phyloP scores from a whole-genome alignment of 1,140 invertebrate species.

The Sipha flava region DNA sequence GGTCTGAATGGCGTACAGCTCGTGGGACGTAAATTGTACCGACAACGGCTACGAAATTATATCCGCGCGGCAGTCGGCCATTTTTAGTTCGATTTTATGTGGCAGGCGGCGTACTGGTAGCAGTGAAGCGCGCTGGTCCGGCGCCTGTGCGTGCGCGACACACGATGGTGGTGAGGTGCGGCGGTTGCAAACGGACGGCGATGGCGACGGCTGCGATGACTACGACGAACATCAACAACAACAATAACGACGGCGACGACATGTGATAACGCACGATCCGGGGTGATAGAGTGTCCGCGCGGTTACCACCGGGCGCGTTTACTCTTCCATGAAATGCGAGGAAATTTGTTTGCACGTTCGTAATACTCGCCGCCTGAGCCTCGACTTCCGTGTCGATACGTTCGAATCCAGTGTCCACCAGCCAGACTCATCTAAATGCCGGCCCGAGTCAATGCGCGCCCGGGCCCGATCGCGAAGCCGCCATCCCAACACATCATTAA shows the following conservation, averaged over 20 bases:
- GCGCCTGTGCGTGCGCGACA: background rate
- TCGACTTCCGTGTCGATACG: background rate
- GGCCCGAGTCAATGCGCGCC: background rate
- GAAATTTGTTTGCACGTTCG: slow-evolving; percentile 26
- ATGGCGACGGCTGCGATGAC: background rate
- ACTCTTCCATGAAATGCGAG: slow-evolving; percentile 30
- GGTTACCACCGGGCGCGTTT: background rate
- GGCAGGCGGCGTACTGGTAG: slow-evolving; percentile 10
- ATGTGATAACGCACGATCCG: background rate
- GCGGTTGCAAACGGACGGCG: background rate
- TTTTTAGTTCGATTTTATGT: background rate
- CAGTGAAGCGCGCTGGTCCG: too few relatives aligned
- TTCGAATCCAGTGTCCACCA: background rate
- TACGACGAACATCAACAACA: background rate
- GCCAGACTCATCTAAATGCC: background rate
- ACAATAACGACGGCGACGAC: background rate
- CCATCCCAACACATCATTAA: background rate
- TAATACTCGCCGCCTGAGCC: background rate
- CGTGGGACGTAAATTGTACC: background rate
- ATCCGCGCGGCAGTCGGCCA: background rate
- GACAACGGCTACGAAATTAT: background rate
- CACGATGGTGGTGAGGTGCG: too few relatives aligned
- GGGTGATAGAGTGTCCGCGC: background rate
- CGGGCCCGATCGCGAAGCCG: background rate
- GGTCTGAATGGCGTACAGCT: background rate